Base-by-base conservation (phyloP, 2,797 vertebrate genomes). In the Acanthis flammea region DNA sequence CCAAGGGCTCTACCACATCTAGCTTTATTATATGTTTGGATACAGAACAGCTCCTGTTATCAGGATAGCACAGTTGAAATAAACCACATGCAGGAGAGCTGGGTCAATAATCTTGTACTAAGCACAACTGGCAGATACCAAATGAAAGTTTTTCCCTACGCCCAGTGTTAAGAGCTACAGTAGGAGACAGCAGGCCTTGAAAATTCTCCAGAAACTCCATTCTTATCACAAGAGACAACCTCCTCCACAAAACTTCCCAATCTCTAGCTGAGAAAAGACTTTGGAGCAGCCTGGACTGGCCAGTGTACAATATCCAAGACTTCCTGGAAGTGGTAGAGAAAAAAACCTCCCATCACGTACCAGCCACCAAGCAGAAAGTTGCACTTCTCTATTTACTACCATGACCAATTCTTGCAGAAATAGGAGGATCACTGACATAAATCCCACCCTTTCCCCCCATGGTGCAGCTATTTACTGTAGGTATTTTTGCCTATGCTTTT, bases 191-290 rank as follows among this genome's bases (percentile, higher is more conserved):
- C 15, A 53, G 27, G 42, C 63, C 57, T 44, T 61, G 45, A 93
- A 92, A 86, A 92, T 41, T 61, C 39, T 80, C 68, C 72, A 93
- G 92, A 81, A 94, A 88, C 54, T 62, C n/a, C 24, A 48, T 42
- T 92, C 54, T 87, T 76, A 92, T 55, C 71, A 79, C 37, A 73
- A 61, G 44, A 87, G 53, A 60, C 30, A 79, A 67, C 14, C 35
- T 70, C 60, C 23, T 88, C 67, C 78, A 89, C 25, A 62, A 44
- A 90, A 73, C 35, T 72, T 54, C 4, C 25, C 22, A 27, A 0
- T 67, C 44, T 76, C 48, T 58, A 58, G 23, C 8, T 30, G 3
- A 76, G 19, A 82, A 73, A 82, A 16, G 37, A 87, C 71, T n/a
- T 71, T 57, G 55, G 55, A 87, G 41, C 19, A 62, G 37, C 41